These are phyloP conservation scores for Ectropis crepuscularia DNA, from an alignment of 2,888 invertebrate genomes.

Conservation along the genomic window DNA sequence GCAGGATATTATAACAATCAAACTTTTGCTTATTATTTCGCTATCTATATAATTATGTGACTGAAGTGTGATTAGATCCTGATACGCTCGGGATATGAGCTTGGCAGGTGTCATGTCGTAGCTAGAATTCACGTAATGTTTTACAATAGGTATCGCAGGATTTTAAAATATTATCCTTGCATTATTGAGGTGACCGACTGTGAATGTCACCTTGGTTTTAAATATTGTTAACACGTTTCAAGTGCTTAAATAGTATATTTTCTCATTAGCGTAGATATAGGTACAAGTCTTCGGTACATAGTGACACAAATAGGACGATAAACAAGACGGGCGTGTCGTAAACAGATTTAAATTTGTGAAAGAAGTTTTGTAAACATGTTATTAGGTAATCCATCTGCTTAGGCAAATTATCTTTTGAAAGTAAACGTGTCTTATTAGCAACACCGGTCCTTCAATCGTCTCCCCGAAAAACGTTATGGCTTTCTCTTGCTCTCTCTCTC, in stretches of 20 bases:
- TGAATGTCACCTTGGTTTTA: conserved; percentile 7
- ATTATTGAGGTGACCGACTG: conserved; percentile 3
- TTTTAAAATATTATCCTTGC: background rate
- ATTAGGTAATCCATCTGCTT: too few species aligned
- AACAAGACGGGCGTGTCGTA: background rate
- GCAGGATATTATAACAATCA: conserved; percentile 14
- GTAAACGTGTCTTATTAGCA: too few species aligned
- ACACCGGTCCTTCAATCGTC: too few species aligned
- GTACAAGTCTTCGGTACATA: background rate
- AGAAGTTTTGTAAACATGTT: too few species aligned
- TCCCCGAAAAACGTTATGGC: too few species aligned
- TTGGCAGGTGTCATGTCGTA: too few species aligned
- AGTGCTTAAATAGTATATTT: background rate
- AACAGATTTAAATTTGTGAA: background rate
- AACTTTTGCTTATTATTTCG: conserved; percentile 23
- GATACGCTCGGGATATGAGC: too few species aligned
- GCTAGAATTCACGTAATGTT: background rate
- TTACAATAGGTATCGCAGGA: too few species aligned
- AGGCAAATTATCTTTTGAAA: too few species aligned
- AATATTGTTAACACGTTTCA: background rate
- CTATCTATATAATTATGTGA: conserved; percentile 17
- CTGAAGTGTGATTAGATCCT: background rate
- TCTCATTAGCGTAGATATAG: background rate
- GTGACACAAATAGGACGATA: conserved; percentile 1
- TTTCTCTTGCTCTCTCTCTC: too few species aligned